phyloP scores from a whole-genome alignment of 2,888 invertebrate species.

The Deilephila porcellus region DNA sequence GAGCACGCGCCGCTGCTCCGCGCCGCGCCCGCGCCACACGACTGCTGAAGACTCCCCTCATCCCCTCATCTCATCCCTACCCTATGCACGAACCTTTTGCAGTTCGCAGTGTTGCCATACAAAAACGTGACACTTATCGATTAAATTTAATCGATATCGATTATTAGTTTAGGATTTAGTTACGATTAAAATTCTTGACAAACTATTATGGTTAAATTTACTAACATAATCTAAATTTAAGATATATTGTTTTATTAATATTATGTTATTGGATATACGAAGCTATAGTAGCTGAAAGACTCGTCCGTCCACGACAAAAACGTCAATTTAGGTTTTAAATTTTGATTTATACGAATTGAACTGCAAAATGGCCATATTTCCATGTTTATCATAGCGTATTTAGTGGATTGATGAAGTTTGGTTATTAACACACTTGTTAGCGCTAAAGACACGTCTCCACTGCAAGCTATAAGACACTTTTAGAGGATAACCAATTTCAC shows the following conservation, averaged over 20 bases:
- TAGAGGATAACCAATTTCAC: not conserved
- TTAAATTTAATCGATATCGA: not conserved
- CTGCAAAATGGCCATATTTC: conserved; percentile 11
- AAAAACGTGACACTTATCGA: not conserved
- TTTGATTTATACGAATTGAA: not conserved
- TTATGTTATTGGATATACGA: not conserved
- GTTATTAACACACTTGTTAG: not conserved
- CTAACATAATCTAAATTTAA: not conserved
- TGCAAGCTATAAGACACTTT: conserved; percentile 5
- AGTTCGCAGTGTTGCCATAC: conserved; percentile 32
- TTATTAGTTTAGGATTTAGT: not conserved
- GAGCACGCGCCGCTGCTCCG: conserved; percentile 78
- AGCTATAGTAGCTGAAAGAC: not conserved
- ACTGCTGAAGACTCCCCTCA: conserved; percentile 59
- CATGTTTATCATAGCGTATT: conserved; percentile 2
- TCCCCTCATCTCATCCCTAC: conserved; percentile 34
- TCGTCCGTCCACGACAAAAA: conserved; percentile 14
- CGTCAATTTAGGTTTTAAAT: not conserved
- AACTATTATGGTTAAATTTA: not conserved
- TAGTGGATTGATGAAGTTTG: conserved; percentile 6
- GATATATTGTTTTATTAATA: too few species aligned
- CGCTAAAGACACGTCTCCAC: not conserved
- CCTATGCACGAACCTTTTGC: conserved; percentile 30
- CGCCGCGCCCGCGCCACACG: conserved; percentile 60
- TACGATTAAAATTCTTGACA: not conserved